Conservation (phyloP, 2,113 vertebrate species). For the human region DNA sequence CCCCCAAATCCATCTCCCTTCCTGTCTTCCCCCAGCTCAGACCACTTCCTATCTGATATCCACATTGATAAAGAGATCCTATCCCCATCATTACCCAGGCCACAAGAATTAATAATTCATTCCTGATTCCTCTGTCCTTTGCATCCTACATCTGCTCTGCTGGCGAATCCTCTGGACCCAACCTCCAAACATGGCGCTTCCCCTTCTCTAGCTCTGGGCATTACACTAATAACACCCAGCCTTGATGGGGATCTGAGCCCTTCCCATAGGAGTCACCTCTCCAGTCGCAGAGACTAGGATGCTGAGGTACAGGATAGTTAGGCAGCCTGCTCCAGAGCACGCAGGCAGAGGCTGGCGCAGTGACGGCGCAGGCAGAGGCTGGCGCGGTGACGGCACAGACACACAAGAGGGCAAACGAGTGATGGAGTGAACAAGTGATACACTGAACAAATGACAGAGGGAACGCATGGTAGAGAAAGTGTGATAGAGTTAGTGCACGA, state of each 20-base stretch:
- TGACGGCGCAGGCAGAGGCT: too few species aligned
- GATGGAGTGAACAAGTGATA: neutral
- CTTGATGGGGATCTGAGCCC: too few species aligned
- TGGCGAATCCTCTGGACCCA: neutral
- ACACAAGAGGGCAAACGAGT: neutral
- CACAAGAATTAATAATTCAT: neutral
- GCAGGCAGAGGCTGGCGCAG: too few species aligned
- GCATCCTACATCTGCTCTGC: neutral
- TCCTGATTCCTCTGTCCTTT: neutral
- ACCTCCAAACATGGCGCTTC: neutral
- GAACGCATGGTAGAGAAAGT: fast-evolving
- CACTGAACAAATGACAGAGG: neutral
- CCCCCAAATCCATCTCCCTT: neutral
- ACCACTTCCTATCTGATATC: neutral
- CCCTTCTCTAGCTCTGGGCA: neutral
- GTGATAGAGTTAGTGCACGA: too few species aligned
- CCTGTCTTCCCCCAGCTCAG: neutral
- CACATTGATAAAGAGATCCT: neutral
- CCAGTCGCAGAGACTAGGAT: neutral
- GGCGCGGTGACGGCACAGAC: neutral
- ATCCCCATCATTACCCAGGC: too few species aligned
- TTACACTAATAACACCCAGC: neutral
- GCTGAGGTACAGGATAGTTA: neutral
- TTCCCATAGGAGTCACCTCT: neutral
- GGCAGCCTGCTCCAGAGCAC: neutral